A percentile compares a stretch with the other conserved stretches of the same genome.
Conservation (phyloP, 2,797 vertebrate genomes). For the Sebastiscus tertius region DNA sequence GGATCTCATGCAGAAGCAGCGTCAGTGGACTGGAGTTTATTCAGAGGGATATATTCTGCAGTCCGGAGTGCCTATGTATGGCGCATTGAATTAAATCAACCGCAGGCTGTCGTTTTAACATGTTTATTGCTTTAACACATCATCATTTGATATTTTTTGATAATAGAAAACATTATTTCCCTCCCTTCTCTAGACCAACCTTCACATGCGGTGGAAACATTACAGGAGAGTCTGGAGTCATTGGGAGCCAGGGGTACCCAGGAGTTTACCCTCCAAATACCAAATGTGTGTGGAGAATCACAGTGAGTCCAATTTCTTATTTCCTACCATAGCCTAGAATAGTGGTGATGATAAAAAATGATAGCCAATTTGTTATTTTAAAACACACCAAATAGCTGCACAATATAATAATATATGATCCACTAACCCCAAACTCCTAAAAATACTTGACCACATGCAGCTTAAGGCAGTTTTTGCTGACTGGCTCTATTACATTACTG, state of each 20-base stretch:
- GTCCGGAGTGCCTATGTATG: conserved; percentile 8
- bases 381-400: conserved; percentile 8
- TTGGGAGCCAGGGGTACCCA: conserved; percentile 98
- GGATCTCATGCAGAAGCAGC: neutral
- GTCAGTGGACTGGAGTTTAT: conserved; percentile 23
- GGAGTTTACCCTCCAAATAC: conserved; percentile 98
- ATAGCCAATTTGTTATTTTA: neutral
- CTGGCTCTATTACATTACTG: conserved; percentile 31
- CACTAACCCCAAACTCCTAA: conserved; percentile 30
- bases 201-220: conserved; percentile 95
- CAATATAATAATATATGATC: conserved; percentile 5
- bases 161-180: conserved; percentile 3
- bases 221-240: conserved; percentile 92
- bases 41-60: conserved; percentile 32
- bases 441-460: conserved; percentile 47
- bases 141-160: conserved; percentile 12
- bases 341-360: neutral
- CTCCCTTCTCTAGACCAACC: conserved; percentile 77
- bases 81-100: conserved; percentile 41
- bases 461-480: conserved; percentile 33
- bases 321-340: neutral
- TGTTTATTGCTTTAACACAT: neutral
- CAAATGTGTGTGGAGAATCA: conserved; percentile 99
- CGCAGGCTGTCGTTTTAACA: neutral
- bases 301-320: conserved; percentile 85